Conservation (phyloP, 2,888 invertebrate genomes). For the Spilarctia lutea region DNA sequence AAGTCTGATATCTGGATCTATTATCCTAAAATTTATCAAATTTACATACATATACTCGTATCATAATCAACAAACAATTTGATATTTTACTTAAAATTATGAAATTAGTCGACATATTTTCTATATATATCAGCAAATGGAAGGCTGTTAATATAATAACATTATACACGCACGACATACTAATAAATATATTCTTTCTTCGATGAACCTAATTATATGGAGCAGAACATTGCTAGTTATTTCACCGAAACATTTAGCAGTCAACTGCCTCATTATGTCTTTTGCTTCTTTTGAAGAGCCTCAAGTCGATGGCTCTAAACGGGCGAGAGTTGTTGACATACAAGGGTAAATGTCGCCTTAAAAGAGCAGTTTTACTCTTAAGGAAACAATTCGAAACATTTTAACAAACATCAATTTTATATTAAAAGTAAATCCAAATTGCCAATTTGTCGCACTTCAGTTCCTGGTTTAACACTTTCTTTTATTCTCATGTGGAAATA, state of each 20-base stretch:
- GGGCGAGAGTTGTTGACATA: constrained; percentile 56
- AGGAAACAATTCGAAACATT: constrained; percentile 39
- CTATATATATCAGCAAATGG: too few relatives aligned
- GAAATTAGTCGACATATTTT: too few relatives aligned
- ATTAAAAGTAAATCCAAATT: neutral
- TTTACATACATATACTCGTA: neutral
- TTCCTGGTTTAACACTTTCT: too few relatives aligned
- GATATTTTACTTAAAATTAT: too few relatives aligned
- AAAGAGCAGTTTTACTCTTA: constrained; percentile 54
- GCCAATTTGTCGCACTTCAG: too few relatives aligned
- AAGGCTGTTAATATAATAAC: too few relatives aligned
- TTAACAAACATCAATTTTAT: neutral
- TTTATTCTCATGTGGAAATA: too few relatives aligned
- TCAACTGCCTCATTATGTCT: constrained; percentile 48
- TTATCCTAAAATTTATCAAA: neutral
- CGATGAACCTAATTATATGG: constrained; percentile 19
- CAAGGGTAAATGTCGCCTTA: constrained; percentile 49
- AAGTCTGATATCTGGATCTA: too few relatives aligned
- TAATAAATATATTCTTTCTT: constrained; percentile 17
- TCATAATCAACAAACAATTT: too few relatives aligned
- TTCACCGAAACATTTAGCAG: constrained; percentile 33
- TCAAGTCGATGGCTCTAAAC: constrained; percentile 63
- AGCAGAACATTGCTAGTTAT: constrained; percentile 17
- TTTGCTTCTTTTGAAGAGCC: constrained; percentile 56
- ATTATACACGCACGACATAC: neutral